Conservation (phyloP, 2,797 vertebrate species). For the Falco columbarius region DNA sequence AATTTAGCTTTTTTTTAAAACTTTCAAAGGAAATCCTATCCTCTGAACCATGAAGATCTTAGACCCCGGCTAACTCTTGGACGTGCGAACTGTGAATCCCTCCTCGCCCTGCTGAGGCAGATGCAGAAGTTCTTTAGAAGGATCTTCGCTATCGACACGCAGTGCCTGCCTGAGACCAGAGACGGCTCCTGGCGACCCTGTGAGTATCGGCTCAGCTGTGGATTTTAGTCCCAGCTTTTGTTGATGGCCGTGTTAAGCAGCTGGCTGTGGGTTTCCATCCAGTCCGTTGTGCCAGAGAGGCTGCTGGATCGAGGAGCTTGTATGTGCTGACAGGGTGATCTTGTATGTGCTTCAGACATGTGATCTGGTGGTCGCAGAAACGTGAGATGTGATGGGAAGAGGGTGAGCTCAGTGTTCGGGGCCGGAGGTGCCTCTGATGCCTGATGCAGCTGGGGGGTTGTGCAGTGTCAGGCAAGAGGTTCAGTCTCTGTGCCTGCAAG, state of each 20-base stretch:
- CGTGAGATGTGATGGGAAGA: rapidly evolving
- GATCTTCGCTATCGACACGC: neutral
- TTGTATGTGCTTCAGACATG: rapidly evolving
- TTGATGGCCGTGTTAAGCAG: neutral
- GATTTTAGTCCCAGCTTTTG: neutral
- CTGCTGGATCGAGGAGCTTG: neutral
- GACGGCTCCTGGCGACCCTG: neutral
- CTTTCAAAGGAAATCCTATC: neutral
- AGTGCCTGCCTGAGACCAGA: neutral
- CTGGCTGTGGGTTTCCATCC: neutral
- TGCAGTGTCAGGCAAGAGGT: neutral
- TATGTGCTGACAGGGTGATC: rapidly evolving
- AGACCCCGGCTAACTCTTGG: constrained; percentile 50
- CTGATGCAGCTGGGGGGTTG: neutral
- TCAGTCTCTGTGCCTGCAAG: neutral
- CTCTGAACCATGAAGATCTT: constrained; percentile 61
- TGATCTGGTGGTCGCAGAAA: neutral
- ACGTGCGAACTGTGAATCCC: neutral
- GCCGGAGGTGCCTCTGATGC: rapidly evolving
- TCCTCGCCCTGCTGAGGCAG: neutral
- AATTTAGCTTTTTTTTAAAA: neutral
- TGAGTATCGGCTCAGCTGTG: neutral
- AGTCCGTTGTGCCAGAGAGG: rapidly evolving
- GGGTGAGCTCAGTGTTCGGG: rapidly evolving
- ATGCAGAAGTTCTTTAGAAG: neutral